Evolutionary conservation across 2,113 vertebrate genomes (phyloP), one percentile per base, ranked within the genome.

Genomic region (Procavia capensis): DNA sequence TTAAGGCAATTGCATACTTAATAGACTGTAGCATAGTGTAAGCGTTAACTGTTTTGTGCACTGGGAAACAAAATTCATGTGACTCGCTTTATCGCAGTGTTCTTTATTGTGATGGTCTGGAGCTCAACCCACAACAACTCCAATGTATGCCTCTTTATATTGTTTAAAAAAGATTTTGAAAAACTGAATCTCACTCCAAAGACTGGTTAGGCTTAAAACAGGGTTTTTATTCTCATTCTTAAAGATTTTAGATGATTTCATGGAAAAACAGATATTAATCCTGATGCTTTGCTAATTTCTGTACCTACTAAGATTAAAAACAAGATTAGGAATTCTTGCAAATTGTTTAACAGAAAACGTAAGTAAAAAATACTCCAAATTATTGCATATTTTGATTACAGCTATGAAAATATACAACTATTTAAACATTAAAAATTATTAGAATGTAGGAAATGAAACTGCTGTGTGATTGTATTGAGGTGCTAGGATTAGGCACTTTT

Each of bases 241-340:
- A 57, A 94, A 76, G 29, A 13, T 93, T 93, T 90, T 82, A 90
- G 3, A 41, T 92, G 13, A 0, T 68, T 3, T 78, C 0, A 17
- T 6, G 20, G 3, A 45, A 78, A 61, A 25, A 54, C 39, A 93
- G 90, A 61, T 88, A 74, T 4, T 43, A 68, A 59, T 34, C 34
- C 25, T 59, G 24, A 36, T 93, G 7, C 80, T 94, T 80, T 45
- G 17, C 27, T 89, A 43, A 45, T 95, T 82, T 93, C 20, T 92
- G 9, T 17, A 63, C 76, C 54, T 85, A 36, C 75, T 93, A 82
- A 83, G 11, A 74, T 92, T 91, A 92, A 91, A 93, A 91, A 79
- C 31, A 63, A 88, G 47, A 80, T 86, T 66, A 81, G n/a, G 3
- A 92, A 88, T 1, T 90, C 68, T 61, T 43, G 7, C 75, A 79